Percentiles rank a stretch among this genome's conserved stretches.
These are phyloP conservation scores for Drosophila mojavensis DNA, from an alignment of 1,140 invertebrate species.

Conservation along the genomic window DNA sequence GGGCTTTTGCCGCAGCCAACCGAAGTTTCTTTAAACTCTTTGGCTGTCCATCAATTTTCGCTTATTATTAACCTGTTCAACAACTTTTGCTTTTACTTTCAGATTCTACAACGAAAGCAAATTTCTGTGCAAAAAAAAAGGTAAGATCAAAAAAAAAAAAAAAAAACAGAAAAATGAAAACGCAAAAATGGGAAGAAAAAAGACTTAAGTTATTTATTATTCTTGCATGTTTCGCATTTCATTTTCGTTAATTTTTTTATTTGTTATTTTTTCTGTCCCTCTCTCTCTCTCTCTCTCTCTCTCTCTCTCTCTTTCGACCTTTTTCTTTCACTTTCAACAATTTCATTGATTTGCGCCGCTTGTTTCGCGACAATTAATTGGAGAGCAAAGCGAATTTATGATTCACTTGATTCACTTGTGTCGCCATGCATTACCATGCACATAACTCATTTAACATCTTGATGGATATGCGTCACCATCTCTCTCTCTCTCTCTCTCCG, in stretches of 20 bases:
- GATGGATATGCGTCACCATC: slow-evolving; percentile 3
- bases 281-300: slow-evolving; percentile 12
- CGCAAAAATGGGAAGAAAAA: slow-evolving; percentile 5
- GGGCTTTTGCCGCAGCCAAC: background rate
- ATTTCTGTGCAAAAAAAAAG: slow-evolving; percentile 34
- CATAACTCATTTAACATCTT: slow-evolving; percentile 6
- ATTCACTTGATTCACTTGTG: slow-evolving; percentile 12
- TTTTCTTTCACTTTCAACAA: slow-evolving; percentile 23
- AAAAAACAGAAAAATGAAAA: slow-evolving; percentile 13
- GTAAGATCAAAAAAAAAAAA: slow-evolving; percentile 25
- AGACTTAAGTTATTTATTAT: slow-evolving; percentile 32
- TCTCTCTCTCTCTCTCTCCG: too few relatives aligned
- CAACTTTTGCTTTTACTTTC: slow-evolving; percentile 63
- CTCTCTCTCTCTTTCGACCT: background rate
- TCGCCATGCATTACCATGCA: background rate
- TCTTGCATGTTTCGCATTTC: slow-evolving; percentile 26
- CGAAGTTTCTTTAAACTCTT: slow-evolving; percentile 8
- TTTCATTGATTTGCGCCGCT: background rate
- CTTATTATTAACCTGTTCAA: slow-evolving; percentile 24
- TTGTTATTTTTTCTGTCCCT: too few relatives aligned
- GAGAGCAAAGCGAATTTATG: slow-evolving; percentile 17
- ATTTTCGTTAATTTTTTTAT: slow-evolving; percentile 14
- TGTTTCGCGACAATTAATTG: slow-evolving; percentile 15
- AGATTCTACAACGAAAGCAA: slow-evolving; percentile 64
- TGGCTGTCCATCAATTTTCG: slow-evolving; percentile 2